Evolutionary conservation across 2,797 vertebrate genomes (phyloP).

Genomic region (Catamblyrhynchus diadema): DNA sequence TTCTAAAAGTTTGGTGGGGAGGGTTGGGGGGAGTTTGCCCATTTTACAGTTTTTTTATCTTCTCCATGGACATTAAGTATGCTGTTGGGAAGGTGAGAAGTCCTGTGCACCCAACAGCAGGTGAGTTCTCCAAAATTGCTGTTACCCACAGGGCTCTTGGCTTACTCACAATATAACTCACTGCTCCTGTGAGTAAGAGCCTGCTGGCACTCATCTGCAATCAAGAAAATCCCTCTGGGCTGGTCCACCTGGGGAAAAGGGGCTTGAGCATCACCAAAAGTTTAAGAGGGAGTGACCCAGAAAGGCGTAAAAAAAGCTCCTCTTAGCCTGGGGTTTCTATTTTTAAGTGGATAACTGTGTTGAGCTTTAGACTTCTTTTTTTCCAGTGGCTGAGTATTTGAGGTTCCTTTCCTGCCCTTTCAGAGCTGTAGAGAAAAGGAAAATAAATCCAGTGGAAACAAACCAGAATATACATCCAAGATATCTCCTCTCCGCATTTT

Average conservation of each 20-base stretch:
- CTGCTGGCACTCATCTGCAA: neutral
- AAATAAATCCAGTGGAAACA: neutral
- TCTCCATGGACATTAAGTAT: accelerated
- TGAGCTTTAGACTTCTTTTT: neutral
- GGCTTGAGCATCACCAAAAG: neutral
- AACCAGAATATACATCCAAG: accelerated
- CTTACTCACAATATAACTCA: neutral
- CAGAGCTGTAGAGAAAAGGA: neutral
- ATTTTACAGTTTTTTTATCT: accelerated
- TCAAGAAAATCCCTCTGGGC: neutral
- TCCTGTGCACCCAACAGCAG: neutral
- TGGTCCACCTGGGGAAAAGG: neutral
- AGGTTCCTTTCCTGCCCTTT: neutral
- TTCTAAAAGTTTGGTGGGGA: neutral
- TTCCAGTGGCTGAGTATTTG: neutral
- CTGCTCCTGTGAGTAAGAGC: neutral
- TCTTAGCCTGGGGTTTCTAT: neutral
- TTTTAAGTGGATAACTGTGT: neutral
- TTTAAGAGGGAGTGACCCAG: neutral
- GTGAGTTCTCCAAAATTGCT: neutral
- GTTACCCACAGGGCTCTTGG: neutral
- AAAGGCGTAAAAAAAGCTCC: neutral
- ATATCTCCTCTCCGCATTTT: accelerated
- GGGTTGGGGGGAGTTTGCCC: neutral
- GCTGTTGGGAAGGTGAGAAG: neutral